Evolutionary conservation across 2,888 invertebrate genomes (phyloP).

Genomic region (Tetrapedia diversipes): DNA sequence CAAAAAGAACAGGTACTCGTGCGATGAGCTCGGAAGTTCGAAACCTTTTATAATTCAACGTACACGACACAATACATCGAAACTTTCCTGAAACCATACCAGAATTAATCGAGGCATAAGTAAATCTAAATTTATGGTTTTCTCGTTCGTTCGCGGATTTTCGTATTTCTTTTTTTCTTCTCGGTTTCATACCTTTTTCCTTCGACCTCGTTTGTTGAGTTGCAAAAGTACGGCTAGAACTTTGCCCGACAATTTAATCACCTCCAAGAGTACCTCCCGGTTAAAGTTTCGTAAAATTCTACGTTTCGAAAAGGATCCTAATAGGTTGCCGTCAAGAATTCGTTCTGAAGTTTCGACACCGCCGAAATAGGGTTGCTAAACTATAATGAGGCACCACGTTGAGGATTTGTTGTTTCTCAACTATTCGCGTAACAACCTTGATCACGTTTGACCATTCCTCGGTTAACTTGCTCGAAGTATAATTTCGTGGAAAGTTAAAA

Average conservation of each 20-base stretch:
- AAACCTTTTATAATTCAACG: too few relatives aligned
- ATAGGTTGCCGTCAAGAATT: background rate
- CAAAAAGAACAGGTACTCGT: too few relatives aligned
- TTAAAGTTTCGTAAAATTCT: background rate
- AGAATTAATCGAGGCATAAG: too few relatives aligned
- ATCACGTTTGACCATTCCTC: constrained; percentile 1
- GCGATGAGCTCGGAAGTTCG: too few relatives aligned
- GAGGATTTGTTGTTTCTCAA: background rate
- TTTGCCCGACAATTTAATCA: background rate
- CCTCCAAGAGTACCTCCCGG: background rate
- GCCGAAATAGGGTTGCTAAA: background rate
- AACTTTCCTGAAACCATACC: too few relatives aligned
- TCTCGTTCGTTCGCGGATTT: background rate
- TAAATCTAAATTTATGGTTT: background rate
- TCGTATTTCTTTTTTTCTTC: background rate
- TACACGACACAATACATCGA: background rate
- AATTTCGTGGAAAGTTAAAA: too few relatives aligned
- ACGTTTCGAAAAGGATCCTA: background rate
- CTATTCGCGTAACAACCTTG: background rate
- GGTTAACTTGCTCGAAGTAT: background rate
- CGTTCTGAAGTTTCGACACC: background rate
- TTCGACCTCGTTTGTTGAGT: too few relatives aligned
- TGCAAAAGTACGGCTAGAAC: background rate
- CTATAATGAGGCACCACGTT: background rate
- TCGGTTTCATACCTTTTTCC: background rate